These are phyloP conservation scores for Bryconaethiops microstoma DNA, from an alignment of 2,797 vertebrate genomes.

Conservation along the genomic window DNA sequence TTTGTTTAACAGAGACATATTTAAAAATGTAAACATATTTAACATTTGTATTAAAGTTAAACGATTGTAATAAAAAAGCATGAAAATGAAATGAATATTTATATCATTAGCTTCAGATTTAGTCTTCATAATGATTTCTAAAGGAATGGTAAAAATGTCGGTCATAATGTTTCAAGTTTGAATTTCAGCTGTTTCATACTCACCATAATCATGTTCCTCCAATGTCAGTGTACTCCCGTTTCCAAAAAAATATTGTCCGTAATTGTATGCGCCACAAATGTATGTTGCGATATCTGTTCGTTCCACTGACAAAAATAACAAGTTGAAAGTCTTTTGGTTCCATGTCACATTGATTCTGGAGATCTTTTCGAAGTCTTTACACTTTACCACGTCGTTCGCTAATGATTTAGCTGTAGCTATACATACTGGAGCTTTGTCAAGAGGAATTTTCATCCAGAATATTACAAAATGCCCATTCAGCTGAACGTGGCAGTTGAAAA, in stretches of 20 bases:
- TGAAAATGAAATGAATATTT: no score
- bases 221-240: background rate
- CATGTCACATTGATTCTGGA: constrained; percentile 13
- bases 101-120: no score
- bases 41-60: no score
- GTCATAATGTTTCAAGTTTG: no score
- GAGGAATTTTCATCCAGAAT: constrained; percentile 15
- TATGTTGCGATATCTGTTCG: constrained; percentile 20
- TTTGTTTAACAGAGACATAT: no score
- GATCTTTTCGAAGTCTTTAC: background rate
- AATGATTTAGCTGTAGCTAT: background rate
- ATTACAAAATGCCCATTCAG: background rate
- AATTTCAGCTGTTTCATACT: background rate
- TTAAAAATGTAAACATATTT: no score
- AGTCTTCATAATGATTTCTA: no score
- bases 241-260: background rate
- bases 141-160: no score
- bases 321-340: background rate
- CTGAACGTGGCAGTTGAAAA: background rate
- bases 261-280: background rate
- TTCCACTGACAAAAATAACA: constrained; percentile 15
- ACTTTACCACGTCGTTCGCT: background rate
- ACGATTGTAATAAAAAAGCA: no score
- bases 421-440: background rate
- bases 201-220: background rate